Percentiles rank a stretch among this genome's conserved stretches.
Evolutionary conservation across 1,140 invertebrate genomes (phyloP).

Genomic region (Yoshiicerus persimilis): DNA sequence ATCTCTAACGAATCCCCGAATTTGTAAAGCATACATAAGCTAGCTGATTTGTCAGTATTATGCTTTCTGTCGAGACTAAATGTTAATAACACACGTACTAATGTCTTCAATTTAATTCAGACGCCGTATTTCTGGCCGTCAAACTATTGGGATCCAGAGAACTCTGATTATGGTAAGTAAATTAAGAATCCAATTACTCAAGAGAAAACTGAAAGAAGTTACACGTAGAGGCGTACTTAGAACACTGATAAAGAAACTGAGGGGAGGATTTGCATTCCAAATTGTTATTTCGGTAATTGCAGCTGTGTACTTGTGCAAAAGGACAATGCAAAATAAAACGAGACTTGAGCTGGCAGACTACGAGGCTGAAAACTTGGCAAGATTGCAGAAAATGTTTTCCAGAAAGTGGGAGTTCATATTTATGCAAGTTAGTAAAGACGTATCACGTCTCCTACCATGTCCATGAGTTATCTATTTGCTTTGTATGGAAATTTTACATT

Average conservation of each 20-base stretch:
- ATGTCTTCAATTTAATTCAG: slow-evolving; percentile 58
- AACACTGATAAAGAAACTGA: not conserved
- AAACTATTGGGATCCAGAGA: slow-evolving; percentile 98
- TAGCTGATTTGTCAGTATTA: no score
- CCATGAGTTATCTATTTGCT: no score
- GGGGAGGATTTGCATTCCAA: not conserved
- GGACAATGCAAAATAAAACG: slow-evolving; percentile 99
- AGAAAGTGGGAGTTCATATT: slow-evolving; percentile 99
- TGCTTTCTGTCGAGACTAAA: no score
- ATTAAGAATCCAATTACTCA: no score
- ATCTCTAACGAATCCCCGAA: no score
- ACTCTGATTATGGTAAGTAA: slow-evolving; percentile 96
- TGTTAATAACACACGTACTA: not conserved
- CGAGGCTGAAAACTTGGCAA: slow-evolving; percentile 95
- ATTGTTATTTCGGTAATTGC: not conserved
- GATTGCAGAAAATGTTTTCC: slow-evolving; percentile 98
- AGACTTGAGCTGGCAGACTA: slow-evolving; percentile 95
- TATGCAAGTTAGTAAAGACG: slow-evolving; percentile 78
- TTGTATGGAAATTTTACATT: no score
- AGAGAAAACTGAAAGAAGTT: no score
- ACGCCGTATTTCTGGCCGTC: slow-evolving; percentile 99
- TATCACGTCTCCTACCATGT: no score
- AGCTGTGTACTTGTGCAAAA: slow-evolving; percentile 98
- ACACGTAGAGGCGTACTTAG: no score
- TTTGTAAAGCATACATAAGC: no score